Conservation (phyloP, 2,113 vertebrate species). For the Paralichthys olivaceus region DNA sequence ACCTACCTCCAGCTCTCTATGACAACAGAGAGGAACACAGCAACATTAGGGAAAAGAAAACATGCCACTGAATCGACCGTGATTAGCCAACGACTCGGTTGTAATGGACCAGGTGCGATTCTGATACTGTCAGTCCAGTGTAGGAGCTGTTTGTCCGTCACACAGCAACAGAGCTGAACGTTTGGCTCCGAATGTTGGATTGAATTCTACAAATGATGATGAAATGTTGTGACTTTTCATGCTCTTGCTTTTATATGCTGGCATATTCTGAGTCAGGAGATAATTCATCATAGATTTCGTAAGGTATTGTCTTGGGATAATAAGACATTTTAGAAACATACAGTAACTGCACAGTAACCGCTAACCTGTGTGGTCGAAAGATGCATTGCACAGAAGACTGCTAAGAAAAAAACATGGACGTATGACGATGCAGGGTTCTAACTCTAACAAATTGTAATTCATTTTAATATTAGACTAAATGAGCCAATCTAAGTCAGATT, state of each 20-base stretch:
- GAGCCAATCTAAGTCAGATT: too few relatives aligned
- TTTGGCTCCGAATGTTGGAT: background rate
- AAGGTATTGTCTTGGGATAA: background rate
- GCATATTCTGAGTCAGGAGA: background rate
- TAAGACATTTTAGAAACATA: too few relatives aligned
- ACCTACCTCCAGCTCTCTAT: slow-evolving; percentile 74
- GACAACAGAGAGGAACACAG: slow-evolving; percentile 88
- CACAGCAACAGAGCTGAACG: background rate
- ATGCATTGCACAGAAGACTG: too few relatives aligned
- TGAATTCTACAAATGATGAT: background rate
- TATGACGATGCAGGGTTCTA: too few relatives aligned
- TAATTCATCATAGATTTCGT: background rate
- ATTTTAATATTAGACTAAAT: too few relatives aligned
- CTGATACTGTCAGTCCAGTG: slow-evolving; percentile 21
- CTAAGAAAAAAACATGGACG: too few relatives aligned
- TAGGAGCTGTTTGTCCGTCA: background rate
- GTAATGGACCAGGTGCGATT: slow-evolving; percentile 56
- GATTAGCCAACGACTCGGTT: slow-evolving; percentile 55
- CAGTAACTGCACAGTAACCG: too few relatives aligned
- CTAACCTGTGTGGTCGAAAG: too few relatives aligned
- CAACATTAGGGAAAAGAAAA: slow-evolving; percentile 77
- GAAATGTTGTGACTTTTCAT: background rate
- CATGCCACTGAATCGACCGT: slow-evolving; percentile 61
- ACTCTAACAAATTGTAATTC: too few relatives aligned
- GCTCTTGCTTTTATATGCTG: background rate